Conservation (phyloP, 2,113 vertebrate genomes). For the Cyrtonyx montezumae region DNA sequence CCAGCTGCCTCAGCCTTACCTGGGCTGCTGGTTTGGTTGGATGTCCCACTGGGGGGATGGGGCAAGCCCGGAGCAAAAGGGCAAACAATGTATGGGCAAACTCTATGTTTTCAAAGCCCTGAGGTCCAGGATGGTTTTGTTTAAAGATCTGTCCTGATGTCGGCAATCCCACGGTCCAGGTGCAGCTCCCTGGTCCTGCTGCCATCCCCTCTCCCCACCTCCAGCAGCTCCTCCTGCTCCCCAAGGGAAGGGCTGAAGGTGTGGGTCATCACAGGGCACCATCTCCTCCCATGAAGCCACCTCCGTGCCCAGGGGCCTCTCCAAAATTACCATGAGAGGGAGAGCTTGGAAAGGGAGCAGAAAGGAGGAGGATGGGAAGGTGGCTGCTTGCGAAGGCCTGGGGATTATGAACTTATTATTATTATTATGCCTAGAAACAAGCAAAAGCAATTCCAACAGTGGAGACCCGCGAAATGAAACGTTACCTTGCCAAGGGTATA, state of each 20-base stretch:
- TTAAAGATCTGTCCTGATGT: neutral
- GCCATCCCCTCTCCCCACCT: neutral
- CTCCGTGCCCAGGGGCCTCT: neutral
- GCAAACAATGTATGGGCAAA: neutral
- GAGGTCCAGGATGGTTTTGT: neutral
- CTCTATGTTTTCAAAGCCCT: fast-evolving
- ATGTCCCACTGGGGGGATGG: neutral
- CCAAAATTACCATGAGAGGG: neutral
- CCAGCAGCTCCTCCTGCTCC: neutral
- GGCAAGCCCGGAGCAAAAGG: neutral
- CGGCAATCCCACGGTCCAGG: neutral
- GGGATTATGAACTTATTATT: too few relatives aligned
- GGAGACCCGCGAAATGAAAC: neutral
- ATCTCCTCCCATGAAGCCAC: neutral
- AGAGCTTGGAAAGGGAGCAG: neutral
- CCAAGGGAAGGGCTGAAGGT: neutral
- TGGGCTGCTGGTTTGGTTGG: neutral
- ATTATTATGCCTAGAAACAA: neutral
- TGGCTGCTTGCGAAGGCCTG: neutral
- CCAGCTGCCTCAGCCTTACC: neutral
- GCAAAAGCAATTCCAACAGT: neutral
- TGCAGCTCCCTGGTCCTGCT: neutral
- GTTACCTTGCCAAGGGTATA: neutral
- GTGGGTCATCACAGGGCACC: neutral
- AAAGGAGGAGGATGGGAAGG: neutral